phyloP scores from a whole-genome alignment of 2,113 vertebrate genomes.

The Hippocampus zosterae region DNA sequence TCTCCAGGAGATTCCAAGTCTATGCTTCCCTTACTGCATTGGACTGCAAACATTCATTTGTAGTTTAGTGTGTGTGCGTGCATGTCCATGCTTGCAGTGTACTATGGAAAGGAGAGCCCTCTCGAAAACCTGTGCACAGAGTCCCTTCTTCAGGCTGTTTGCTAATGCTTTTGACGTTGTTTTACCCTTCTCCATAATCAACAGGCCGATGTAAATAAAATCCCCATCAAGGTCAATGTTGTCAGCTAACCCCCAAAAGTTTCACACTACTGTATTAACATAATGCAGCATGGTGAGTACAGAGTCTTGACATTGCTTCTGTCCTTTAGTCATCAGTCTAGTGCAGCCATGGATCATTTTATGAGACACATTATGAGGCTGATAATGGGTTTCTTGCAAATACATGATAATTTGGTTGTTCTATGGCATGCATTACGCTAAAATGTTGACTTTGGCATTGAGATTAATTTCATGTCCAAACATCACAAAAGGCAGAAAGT shows the following conservation, averaged over 20 bases:
- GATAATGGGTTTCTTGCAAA: slow-evolving; percentile 3
- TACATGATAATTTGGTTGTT: slow-evolving; percentile 11
- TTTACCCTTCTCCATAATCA: background rate
- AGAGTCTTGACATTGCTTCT: slow-evolving; percentile 6
- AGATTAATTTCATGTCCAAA: slow-evolving; percentile 15
- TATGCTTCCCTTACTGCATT: background rate
- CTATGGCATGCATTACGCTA: slow-evolving; percentile 2
- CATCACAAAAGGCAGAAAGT: slow-evolving; percentile 4
- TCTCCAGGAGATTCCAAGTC: background rate
- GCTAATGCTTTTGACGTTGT: background rate
- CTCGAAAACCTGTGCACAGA: background rate
- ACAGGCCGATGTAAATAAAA: slow-evolving; percentile 22
- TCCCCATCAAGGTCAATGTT: slow-evolving; percentile 14
- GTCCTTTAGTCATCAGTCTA: slow-evolving; percentile 15
- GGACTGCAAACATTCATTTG: background rate
- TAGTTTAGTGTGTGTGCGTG: background rate
- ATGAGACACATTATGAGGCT: slow-evolving; percentile 12
- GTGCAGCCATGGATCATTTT: slow-evolving; percentile 5
- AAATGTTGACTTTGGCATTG: slow-evolving; percentile 10
- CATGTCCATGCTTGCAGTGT: background rate
- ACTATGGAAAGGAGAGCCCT: no score
- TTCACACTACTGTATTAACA: slow-evolving; percentile 9
- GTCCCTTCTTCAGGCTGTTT: background rate
- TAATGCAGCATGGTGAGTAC: slow-evolving; percentile 14
- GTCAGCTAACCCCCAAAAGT: slow-evolving; percentile 14